Percentiles rank a stretch among this genome's conserved stretches.
Evolutionary conservation across 23 tunicate species (phyloP).

Genomic region (Corella eumyota): DNA sequence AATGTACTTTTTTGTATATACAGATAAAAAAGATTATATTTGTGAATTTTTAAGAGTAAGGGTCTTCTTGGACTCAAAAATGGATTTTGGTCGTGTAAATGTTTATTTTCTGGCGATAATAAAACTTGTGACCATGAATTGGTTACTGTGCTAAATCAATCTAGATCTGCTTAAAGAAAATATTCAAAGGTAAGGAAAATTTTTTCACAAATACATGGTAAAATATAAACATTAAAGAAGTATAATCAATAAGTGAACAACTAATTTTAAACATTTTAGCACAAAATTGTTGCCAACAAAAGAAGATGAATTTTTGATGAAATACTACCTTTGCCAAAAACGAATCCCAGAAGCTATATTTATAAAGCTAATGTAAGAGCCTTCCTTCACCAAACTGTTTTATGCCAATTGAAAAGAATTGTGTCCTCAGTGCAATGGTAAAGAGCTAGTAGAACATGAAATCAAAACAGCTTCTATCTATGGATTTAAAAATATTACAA

Average conservation of each 20-base stretch:
- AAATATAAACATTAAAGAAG: too few relatives aligned
- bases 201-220: too few relatives aligned
- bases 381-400: not conserved
- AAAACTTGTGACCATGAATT: not conserved
- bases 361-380: not conserved
- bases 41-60: too few relatives aligned
- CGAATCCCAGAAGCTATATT: not conserved
- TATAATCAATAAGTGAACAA: too few relatives aligned
- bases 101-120: not conserved
- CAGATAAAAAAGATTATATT: not conserved
- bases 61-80: not conserved
- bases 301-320: not conserved
- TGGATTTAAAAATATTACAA: conserved; percentile 1
- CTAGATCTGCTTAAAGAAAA: too few relatives aligned
- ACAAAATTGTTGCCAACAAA: too few relatives aligned
- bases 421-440: not conserved
- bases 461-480: not conserved
- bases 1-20: not conserved
- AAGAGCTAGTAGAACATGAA: not conserved
- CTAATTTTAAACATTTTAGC: too few relatives aligned
- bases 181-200: not conserved
- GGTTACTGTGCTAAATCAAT: not conserved
- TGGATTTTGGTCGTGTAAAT: conserved; percentile 5
- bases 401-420: not conserved
- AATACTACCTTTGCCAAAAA: not conserved